phyloP scores from a whole-genome alignment of 1,140 invertebrate species.

The Drosophila pallidifrons region DNA sequence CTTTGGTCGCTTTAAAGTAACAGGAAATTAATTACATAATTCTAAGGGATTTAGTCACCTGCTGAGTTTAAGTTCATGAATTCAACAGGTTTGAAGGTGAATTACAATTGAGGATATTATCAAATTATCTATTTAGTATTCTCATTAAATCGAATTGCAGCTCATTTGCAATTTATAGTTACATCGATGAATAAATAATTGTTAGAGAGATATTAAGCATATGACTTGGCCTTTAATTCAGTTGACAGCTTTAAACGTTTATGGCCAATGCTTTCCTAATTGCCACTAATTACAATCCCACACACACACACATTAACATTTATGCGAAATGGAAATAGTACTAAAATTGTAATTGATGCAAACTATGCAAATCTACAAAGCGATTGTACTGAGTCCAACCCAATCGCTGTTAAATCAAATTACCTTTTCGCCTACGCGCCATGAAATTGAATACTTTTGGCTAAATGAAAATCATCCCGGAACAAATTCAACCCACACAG shows the following conservation, averaged over 20 bases:
- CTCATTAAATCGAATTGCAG: neutral
- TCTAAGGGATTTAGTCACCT: neutral
- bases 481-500: conserved; percentile 56
- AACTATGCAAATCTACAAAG: conserved; percentile 29
- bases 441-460: conserved; percentile 72
- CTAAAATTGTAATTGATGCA: conserved; percentile 41
- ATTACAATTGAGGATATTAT: neutral
- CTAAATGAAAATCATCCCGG: conserved; percentile 56
- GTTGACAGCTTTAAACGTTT: conserved; percentile 14
- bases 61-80: neutral
- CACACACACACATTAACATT: neutral
- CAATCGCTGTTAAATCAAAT: conserved; percentile 76
- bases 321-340: conserved; percentile 13
- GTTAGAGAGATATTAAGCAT: conserved; percentile 1
- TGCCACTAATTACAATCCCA: conserved; percentile 29
- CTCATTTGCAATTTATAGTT: conserved; percentile 1
- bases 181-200: conserved; percentile 7
- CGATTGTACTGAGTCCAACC: conserved; percentile 17
- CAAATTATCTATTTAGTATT: conserved; percentile 5
- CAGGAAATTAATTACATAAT: conserved; percentile 13
- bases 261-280: conserved; percentile 25
- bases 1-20: neutral
- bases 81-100: neutral
- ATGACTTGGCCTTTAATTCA: conserved; percentile 8
- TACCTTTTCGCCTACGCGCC: conserved; percentile 53